Conservation (phyloP, 2,797 vertebrate genomes). For the Margarornis squamiger region DNA sequence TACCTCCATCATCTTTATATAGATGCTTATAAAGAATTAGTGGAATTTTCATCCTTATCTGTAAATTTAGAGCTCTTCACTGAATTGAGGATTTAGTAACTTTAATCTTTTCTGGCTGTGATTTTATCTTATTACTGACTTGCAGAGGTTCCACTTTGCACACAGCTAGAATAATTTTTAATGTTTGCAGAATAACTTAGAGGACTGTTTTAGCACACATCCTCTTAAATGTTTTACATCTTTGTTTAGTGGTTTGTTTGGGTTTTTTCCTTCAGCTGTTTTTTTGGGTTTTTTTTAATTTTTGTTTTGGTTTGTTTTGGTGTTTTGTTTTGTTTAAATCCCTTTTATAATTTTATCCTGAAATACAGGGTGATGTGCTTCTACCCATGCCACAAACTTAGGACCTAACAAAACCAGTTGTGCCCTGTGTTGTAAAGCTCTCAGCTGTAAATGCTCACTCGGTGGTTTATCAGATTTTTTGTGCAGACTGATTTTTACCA, state of each 20-base stretch:
- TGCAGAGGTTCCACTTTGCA: neutral
- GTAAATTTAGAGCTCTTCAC: neutral
- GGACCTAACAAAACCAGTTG: neutral
- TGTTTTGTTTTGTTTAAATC: neutral
- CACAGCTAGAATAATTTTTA: neutral
- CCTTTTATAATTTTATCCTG: neutral
- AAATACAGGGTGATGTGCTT: neutral
- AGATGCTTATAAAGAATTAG: neutral
- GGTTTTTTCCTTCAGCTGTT: neutral
- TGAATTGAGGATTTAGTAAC: neutral
- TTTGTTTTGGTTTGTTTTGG: neutral
- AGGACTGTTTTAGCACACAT: neutral
- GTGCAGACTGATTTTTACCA: neutral
- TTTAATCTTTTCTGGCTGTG: neutral
- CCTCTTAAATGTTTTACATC: neutral
- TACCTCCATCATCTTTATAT: neutral
- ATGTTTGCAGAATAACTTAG: neutral
- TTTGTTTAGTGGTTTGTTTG: neutral
- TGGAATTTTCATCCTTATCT: neutral
- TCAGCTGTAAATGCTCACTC: neutral
- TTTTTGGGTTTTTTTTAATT: neutral
- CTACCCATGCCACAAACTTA: neutral
- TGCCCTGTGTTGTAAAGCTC: neutral
- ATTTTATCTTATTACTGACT: neutral
- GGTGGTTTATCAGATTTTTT: neutral